These are phyloP conservation scores for Plemyria rubiginata DNA, from an alignment of 2,888 invertebrate species.

Conservation along the genomic window DNA sequence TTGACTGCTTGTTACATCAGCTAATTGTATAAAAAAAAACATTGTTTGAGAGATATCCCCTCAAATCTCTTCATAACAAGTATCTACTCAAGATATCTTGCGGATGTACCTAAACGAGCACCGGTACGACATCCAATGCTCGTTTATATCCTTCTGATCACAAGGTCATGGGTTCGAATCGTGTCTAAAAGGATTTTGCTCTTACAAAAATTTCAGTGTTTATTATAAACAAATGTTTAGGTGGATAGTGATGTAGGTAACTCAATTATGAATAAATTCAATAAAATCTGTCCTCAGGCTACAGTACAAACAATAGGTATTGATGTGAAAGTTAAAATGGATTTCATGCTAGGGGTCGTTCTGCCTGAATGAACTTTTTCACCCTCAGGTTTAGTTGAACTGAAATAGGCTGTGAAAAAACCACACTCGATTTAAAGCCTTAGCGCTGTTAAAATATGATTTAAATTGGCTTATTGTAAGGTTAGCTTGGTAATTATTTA, in stretches of 20 bases:
- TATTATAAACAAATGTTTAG: too few relatives aligned
- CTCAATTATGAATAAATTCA: neutral
- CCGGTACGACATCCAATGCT: too few relatives aligned
- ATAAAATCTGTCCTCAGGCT: conserved; percentile 13
- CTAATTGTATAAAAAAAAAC: too few relatives aligned
- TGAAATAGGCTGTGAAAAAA: conserved; percentile 50
- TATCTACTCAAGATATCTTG: too few relatives aligned
- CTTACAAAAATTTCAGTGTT: too few relatives aligned
- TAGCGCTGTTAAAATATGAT: conserved; percentile 15
- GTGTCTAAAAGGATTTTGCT: too few relatives aligned
- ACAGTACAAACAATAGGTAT: conserved; percentile 39
- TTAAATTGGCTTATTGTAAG: conserved; percentile 6
- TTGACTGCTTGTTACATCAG: too few relatives aligned
- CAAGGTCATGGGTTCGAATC: too few relatives aligned
- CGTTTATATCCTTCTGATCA: too few relatives aligned
- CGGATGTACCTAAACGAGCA: too few relatives aligned
- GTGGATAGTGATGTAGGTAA: neutral
- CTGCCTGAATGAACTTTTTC: conserved; percentile 62
- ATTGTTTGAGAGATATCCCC: too few relatives aligned
- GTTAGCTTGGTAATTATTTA: conserved; percentile 34
- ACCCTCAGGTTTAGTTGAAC: conserved; percentile 55
- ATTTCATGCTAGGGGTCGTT: conserved; percentile 56
- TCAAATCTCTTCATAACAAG: too few relatives aligned
- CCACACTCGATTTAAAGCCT: conserved; percentile 28
- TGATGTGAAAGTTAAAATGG: conserved; percentile 51